Percentiles rank a stretch among this genome's conserved stretches.
These are phyloP conservation scores for Takifugu bimaculatus DNA, from an alignment of 2,113 vertebrate genomes.

Conservation along the genomic window DNA sequence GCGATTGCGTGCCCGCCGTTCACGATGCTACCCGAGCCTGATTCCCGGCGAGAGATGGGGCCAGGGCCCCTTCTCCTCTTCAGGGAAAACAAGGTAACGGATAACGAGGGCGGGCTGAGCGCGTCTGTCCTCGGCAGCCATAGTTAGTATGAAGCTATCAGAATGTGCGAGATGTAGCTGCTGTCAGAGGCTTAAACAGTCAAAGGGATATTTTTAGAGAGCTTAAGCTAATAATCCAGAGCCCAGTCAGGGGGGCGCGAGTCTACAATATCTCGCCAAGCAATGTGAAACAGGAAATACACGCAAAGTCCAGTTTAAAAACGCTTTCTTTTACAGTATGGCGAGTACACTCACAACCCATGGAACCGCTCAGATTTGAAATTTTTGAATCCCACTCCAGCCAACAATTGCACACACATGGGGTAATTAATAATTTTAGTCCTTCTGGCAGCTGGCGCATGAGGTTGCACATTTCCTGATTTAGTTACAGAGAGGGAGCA, in stretches of 20 bases:
- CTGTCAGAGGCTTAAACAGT: constrained; percentile 72
- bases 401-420: no score
- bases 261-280: constrained; percentile 57
- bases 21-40: constrained; percentile 42
- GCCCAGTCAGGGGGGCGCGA: constrained; percentile 41
- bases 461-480: no score
- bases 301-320: constrained; percentile 49
- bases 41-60: constrained; percentile 25
- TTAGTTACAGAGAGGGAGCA: no score
- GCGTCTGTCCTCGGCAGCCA: constrained; percentile 47
- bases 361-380: no score
- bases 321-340: constrained; percentile 28
- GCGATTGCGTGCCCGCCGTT: constrained; percentile 52
- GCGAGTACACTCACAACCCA: constrained; percentile 11
- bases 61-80: constrained; percentile 35
- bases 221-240: constrained; percentile 75
- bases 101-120: constrained; percentile 59
- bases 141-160: constrained; percentile 66
- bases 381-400: no score
- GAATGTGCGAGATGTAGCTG: constrained; percentile 68
- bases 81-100: constrained; percentile 58
- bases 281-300: constrained; percentile 56
- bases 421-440: no score
- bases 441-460: no score
- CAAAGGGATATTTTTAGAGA: constrained; percentile 75